Conservation (phyloP, 1,140 invertebrate species). For the Cardiocondyla obscurior region DNA sequence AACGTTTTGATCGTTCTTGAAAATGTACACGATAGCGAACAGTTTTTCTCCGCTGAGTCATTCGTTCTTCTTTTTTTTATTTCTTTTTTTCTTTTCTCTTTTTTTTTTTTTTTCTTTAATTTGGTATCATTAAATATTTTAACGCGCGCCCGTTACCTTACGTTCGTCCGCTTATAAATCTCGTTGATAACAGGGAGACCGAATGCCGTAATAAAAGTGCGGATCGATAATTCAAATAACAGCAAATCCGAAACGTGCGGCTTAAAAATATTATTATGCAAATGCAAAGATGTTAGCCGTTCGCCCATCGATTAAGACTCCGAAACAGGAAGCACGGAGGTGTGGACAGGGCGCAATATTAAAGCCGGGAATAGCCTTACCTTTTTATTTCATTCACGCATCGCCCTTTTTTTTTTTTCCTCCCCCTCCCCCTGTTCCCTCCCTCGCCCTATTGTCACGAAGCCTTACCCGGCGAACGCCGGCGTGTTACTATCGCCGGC, state of each 20-base stretch:
- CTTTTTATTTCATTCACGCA: conserved; percentile 68
- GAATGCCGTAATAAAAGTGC: background rate
- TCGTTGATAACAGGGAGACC: background rate
- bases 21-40: too few relatives aligned
- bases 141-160: background rate
- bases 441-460: background rate
- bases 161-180: background rate
- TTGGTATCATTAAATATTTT: background rate
- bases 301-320: conserved; percentile 60
- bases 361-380: conserved; percentile 59
- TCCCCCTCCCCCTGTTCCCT: too few relatives aligned
- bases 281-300: background rate
- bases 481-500: background rate
- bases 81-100: too few relatives aligned
- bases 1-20: conserved; percentile 23
- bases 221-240: background rate
- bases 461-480: conserved; percentile 18
- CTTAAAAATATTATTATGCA: background rate
- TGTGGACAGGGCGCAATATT: conserved; percentile 62
- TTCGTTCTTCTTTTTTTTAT: too few relatives aligned
- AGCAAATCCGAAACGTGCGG: background rate
- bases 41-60: too few relatives aligned
- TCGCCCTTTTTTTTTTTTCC: background rate
- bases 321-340: conserved; percentile 60
- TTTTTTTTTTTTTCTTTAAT: background rate